Conservation (phyloP, 1,140 invertebrate genomes). For the Nasonia giraulti region DNA sequence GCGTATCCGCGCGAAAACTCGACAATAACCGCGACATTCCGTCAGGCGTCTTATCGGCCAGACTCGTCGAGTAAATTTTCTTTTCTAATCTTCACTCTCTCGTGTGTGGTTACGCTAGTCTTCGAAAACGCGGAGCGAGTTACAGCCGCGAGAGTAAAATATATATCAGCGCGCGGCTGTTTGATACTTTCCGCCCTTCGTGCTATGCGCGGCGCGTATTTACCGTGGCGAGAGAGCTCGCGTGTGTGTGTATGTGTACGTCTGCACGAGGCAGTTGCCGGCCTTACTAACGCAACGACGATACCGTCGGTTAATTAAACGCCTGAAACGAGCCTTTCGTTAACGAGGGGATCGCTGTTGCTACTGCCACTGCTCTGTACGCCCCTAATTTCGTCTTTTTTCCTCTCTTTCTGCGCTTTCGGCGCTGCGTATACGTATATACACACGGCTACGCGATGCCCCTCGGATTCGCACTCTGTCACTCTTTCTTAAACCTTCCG, state of each 20-base stretch:
- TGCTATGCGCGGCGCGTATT: not conserved
- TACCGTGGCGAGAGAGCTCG: not conserved
- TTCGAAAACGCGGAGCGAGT: not conserved
- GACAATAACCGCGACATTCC: not conserved
- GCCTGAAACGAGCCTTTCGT: conserved; percentile 38
- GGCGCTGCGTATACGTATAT: conserved; percentile 37
- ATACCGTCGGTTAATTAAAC: conserved; percentile 25
- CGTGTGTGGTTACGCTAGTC: not conserved
- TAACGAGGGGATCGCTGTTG: conserved; percentile 48
- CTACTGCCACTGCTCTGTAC: conserved; percentile 36
- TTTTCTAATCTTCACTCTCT: not conserved
- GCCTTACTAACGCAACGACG: not conserved
- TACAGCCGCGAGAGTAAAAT: conserved; percentile 9
- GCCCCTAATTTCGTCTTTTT: conserved; percentile 55
- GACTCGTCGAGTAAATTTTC: conserved; percentile 20
- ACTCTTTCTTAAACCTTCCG: conserved; percentile 37
- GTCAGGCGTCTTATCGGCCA: not conserved
- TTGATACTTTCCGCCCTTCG: not conserved
- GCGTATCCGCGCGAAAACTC: not conserved
- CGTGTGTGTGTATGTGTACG: not conserved
- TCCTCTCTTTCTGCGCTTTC: conserved; percentile 44
- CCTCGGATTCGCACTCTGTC: not conserved
- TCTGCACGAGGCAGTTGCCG: not conserved
- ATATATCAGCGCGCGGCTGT: conserved; percentile 11
- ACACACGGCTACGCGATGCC: not conserved